Evolutionary conservation across 2,113 vertebrate species (phyloP).

Genomic region (Delphinus delphis): DNA sequence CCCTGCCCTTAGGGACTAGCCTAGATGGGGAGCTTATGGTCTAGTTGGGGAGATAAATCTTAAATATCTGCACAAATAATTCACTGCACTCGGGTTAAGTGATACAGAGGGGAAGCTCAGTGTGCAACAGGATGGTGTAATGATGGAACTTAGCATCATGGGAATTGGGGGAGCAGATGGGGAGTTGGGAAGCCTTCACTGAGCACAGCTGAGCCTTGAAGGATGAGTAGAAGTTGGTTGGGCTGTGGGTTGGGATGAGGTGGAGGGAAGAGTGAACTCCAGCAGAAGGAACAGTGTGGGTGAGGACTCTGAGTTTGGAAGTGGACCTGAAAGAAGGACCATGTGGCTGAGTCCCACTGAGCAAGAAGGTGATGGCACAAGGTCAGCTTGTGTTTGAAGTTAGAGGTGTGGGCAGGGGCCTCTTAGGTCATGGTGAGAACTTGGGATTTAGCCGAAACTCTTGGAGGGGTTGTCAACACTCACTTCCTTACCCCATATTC

Average conservation of each 20-base stretch:
- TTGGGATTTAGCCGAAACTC: background rate
- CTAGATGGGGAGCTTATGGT: background rate
- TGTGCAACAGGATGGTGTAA: background rate
- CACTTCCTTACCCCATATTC: background rate
- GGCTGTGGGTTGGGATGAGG: background rate
- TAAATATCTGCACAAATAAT: background rate
- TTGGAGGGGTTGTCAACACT: background rate
- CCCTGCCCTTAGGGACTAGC: background rate
- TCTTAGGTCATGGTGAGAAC: background rate
- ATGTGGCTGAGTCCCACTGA: background rate
- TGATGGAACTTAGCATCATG: background rate
- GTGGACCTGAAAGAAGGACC: background rate
- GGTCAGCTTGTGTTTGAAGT: background rate
- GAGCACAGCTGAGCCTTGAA: background rate
- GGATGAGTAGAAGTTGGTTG: background rate
- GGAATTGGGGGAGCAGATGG: background rate
- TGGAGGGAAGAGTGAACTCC: background rate
- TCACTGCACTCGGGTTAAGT: background rate
- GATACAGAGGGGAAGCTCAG: background rate
- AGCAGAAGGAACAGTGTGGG: background rate
- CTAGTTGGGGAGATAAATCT: background rate
- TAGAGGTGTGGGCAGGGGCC: background rate
- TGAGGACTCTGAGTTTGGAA: background rate
- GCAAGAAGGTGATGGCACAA: background rate
- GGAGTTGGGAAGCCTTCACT: background rate